phyloP scores from a whole-genome alignment of 2,797 vertebrate species.

The Molossus alvarezi region DNA sequence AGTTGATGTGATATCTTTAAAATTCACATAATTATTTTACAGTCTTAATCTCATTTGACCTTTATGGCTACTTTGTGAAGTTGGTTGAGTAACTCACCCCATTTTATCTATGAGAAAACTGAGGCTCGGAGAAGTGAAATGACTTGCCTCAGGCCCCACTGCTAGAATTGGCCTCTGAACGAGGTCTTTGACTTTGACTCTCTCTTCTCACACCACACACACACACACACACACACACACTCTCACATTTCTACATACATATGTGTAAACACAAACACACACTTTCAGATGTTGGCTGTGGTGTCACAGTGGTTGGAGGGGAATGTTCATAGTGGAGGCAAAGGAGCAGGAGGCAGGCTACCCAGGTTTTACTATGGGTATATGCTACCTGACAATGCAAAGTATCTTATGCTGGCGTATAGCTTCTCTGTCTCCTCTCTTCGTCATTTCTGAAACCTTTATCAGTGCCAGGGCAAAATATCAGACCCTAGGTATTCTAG shows the following conservation, averaged over 20 bases:
- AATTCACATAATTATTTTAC: not conserved
- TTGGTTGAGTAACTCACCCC: not conserved
- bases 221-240: too few species aligned
- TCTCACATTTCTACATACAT: fast-evolving
- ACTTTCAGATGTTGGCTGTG: not conserved
- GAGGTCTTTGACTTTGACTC: not conserved
- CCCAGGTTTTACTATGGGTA: not conserved
- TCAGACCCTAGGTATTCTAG: constrained; percentile 66
- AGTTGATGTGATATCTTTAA: not conserved
- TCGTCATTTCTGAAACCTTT: constrained; percentile 61
- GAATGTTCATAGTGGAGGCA: not conserved
- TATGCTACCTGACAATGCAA: constrained; percentile 47
- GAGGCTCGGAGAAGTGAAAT: not conserved
- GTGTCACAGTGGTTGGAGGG: not conserved
- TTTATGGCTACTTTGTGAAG: not conserved
- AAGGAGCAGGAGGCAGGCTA: not conserved
- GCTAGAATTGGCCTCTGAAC: not conserved
- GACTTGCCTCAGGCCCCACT: not conserved
- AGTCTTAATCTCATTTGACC: not conserved
- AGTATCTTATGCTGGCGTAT: constrained; percentile 20
- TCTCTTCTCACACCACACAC: not conserved
- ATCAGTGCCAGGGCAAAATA: constrained; percentile 62
- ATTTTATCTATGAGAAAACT: not conserved
- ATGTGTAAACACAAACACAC: fast-evolving
- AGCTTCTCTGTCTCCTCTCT: constrained; percentile 46